phyloP scores from a whole-genome alignment of 2,113 vertebrate species.

The Ptychochromis oligacanthus region DNA sequence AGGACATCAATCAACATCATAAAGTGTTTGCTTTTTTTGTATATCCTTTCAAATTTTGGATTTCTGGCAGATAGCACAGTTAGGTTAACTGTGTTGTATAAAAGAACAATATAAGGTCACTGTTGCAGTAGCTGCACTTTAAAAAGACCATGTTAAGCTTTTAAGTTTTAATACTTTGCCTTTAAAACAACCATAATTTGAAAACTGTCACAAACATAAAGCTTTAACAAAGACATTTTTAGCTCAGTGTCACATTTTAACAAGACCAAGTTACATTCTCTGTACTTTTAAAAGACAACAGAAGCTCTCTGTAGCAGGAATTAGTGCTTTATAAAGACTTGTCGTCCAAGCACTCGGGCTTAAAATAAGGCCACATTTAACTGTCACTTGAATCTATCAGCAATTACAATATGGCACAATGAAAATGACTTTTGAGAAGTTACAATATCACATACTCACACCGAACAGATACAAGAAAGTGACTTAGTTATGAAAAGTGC shows the following conservation, averaged over 20 bases:
- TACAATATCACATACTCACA: neutral
- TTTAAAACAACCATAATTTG: neutral
- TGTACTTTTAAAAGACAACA: too few species aligned
- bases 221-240: neutral
- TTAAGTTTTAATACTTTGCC: neutral
- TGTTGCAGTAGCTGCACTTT: neutral
- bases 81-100: neutral
- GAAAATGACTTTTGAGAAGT: neutral
- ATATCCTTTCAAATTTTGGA: neutral
- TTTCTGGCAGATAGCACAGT: neutral
- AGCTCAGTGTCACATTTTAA: neutral
- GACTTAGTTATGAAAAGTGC: neutral
- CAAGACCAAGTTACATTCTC: neutral
- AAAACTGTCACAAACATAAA: neutral
- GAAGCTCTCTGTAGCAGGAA: neutral
- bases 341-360: neutral
- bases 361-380: neutral
- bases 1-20: neutral
- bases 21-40: neutral
- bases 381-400: neutral
- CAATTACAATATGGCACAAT: neutral
- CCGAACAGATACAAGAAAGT: neutral
- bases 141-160: neutral
- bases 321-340: neutral
- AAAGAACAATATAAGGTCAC: constrained; percentile 3